phyloP scores from a whole-genome alignment of 2,888 invertebrate species.

The Thymelicus acteon region DNA sequence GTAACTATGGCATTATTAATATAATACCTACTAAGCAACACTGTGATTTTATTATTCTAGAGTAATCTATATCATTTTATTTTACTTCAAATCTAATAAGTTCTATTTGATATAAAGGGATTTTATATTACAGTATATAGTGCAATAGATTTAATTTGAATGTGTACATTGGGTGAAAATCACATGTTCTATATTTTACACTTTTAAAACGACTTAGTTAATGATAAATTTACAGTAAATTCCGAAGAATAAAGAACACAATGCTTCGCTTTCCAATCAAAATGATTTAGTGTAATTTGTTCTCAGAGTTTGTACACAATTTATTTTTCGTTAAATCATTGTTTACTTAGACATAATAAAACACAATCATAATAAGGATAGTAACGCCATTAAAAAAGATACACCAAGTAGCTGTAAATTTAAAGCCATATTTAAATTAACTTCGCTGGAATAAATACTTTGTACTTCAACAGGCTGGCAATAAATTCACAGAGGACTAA shows the following conservation, averaged over 20 bases:
- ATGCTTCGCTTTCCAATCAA: conserved; percentile 27
- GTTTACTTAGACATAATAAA: conserved; percentile 18
- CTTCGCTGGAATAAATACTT: conserved; percentile 48
- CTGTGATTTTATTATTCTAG: conserved; percentile 62
- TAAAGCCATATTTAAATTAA: conserved; percentile 34
- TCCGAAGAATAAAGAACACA: conserved; percentile 27
- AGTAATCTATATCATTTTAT: conserved; percentile 60
- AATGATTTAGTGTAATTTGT: conserved; percentile 11
- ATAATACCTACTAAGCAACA: conserved; percentile 76
- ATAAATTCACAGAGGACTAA: conserved; percentile 46
- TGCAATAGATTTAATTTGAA: conserved; percentile 70
- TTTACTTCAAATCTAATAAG: conserved; percentile 64
- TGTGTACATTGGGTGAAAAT: conserved; percentile 75
- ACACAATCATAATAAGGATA: conserved; percentile 12
- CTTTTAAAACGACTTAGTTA: conserved; percentile 36
- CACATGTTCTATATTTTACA: conserved; percentile 68
- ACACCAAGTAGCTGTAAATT: conserved; percentile 34
- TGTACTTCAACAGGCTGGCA: conserved; percentile 50
- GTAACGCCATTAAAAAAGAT: conserved; percentile 13
- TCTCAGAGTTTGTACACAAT: conserved; percentile 1
- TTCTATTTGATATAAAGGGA: conserved; percentile 70
- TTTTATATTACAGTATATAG: conserved; percentile 72
- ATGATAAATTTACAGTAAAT: conserved; percentile 28
- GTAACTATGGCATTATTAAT: conserved; percentile 75
- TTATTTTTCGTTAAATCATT: conserved; percentile 10